phyloP scores from a whole-genome alignment of 2,797 vertebrate species.

The Tinamus major region DNA sequence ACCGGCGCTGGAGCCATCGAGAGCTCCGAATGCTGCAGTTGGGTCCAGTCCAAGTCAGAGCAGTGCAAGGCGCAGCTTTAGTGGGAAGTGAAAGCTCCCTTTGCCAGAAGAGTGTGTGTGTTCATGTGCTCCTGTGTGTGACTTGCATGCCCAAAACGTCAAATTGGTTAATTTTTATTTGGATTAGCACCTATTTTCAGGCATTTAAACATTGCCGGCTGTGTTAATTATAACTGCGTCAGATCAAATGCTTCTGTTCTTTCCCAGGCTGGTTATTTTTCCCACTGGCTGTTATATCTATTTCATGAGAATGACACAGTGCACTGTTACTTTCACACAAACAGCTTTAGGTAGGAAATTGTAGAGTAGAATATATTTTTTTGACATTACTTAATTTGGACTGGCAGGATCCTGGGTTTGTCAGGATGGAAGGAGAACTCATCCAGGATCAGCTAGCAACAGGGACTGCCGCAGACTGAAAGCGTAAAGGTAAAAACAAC shows the following conservation, averaged over 20 bases:
- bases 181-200: slow-evolving; percentile 24
- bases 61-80: not conserved
- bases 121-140: not conserved
- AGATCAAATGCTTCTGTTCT: not conserved
- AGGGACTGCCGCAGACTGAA: not conserved
- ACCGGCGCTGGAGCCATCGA: accelerated
- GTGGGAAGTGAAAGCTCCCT: not conserved
- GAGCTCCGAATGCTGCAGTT: not conserved
- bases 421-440: not conserved
- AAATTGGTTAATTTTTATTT: slow-evolving; percentile 20
- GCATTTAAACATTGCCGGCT: slow-evolving; percentile 32
- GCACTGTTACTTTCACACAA: not conserved
- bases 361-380: not conserved
- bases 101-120: not conserved
- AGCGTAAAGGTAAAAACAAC: not conserved
- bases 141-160: not conserved
- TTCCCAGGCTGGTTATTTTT: slow-evolving; percentile 29
- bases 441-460: not conserved
- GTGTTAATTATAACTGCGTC: slow-evolving; percentile 28
- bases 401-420: not conserved
- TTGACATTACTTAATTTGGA: not conserved
- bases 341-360: slow-evolving; percentile 22
- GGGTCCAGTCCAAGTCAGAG: not conserved
- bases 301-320: not conserved
- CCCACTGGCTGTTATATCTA: not conserved